Conservation (phyloP, 1,140 invertebrate species). For the Caenorhabditis latens region DNA sequence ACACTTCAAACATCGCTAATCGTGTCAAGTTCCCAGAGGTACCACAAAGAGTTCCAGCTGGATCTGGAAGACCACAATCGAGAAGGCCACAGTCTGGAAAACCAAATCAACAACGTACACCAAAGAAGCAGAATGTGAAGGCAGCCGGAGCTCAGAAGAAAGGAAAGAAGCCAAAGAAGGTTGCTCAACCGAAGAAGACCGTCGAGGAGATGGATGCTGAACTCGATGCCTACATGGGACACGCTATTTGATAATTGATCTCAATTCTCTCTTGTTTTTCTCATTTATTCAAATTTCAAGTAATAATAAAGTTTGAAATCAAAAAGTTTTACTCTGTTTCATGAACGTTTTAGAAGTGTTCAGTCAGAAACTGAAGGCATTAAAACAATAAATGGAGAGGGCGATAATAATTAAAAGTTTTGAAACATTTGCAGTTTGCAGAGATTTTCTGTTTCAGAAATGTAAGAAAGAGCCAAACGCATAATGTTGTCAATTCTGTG, state of each 20-base stretch:
- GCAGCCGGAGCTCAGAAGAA: not conserved
- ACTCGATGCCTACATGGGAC: constrained; percentile 64
- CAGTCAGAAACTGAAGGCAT: no score
- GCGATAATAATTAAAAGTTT: no score
- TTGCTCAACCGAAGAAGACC: constrained; percentile 51
- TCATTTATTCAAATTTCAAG: no score
- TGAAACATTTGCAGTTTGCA: no score
- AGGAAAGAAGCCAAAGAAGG: constrained; percentile 4
- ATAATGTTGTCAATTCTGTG: no score
- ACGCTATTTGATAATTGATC: constrained; percentile 2
- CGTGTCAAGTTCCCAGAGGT: constrained; percentile 40
- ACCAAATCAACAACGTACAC: not conserved
- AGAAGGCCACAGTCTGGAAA: not conserved
- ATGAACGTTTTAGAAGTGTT: no score
- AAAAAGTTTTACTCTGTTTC: no score
- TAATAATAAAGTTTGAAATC: no score
- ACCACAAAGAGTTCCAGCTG: not conserved
- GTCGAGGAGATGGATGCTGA: constrained; percentile 62
- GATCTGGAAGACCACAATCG: not conserved
- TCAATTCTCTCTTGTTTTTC: not conserved
- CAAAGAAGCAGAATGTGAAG: not conserved
- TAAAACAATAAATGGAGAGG: no score
- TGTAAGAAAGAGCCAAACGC: no score
- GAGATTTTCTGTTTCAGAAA: no score
- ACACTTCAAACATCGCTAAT: constrained; percentile 2